phyloP scores from a whole-genome alignment of 2,888 invertebrate genomes.

The Diplolepis rosae region DNA sequence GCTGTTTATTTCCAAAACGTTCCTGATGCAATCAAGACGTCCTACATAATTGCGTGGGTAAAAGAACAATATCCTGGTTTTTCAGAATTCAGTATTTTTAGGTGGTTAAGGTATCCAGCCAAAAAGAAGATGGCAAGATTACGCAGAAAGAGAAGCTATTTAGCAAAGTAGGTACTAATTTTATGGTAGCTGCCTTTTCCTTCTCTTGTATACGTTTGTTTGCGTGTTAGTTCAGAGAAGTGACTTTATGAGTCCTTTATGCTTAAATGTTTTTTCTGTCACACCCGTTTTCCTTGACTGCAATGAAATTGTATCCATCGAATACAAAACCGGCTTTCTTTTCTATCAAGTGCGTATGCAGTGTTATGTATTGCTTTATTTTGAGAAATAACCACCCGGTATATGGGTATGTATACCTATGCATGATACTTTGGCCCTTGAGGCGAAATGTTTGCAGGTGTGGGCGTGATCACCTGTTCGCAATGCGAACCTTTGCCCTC shows the following conservation, averaged over 20 bases:
- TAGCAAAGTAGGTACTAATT: neutral
- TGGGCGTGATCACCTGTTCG: slow-evolving; percentile 69
- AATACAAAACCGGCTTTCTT: slow-evolving; percentile 47
- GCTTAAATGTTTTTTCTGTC: neutral
- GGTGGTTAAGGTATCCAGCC: neutral
- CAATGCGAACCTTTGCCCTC: slow-evolving; percentile 51
- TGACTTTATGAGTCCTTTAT: neutral
- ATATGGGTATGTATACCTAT: neutral
- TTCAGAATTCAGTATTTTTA: neutral
- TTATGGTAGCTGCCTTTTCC: neutral
- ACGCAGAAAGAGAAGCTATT: neutral
- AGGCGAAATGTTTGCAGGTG: slow-evolving; percentile 54
- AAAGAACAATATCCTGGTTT: neutral
- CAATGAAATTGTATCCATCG: slow-evolving; percentile 52
- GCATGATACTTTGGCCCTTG: slow-evolving; percentile 20
- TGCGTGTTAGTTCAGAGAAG: neutral
- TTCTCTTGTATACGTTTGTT: neutral
- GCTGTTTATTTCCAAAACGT: neutral
- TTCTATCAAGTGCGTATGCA: slow-evolving; percentile 1
- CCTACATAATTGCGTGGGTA: slow-evolving; percentile 1
- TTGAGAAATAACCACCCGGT: neutral
- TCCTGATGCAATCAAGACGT: neutral
- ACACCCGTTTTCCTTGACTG: slow-evolving; percentile 21
- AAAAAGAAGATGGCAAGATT: neutral
- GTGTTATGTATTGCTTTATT: slow-evolving; percentile 9